Base-by-base conservation (phyloP, 2,888 invertebrate genomes). In the Nasonovia ribisnigri region DNA sequence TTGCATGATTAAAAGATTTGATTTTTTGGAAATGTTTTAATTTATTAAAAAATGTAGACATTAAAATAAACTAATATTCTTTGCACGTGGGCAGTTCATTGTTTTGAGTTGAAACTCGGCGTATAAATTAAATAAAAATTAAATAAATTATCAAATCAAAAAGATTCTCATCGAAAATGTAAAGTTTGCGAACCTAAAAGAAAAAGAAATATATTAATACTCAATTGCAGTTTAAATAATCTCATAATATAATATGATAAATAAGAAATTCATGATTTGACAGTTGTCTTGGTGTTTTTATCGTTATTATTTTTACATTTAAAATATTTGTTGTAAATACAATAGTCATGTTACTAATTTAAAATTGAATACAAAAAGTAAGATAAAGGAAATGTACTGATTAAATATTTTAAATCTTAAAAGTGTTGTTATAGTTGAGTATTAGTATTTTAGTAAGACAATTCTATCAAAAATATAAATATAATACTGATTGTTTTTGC, bases 81-180 rank as follows among this genome's bases (percentile, higher is more conserved):
- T 77, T 36, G 36, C 36, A 77, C 36, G 77, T 77, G 36, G 77
- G 0, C 20, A 77, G 36, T 36, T 77, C 36, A 77, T 36, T 77
- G 20, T 77, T n/a, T 77, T 77, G 2, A 36, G 36, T 77, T 36
- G 16, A 67, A 20, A 5, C 77, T 36, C 20, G 20, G 77, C 36
- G n/a, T 36, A 77, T 77, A 36, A 20, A 67, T 67, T 36, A 16
- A 36, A 77, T 77, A 5, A 36, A 77, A 77, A 36, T 77, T 4
- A 67, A 67, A n/a, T n/a, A 36, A 67, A 36, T n/a, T 67, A 67
- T 67, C n/a, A n/a, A 67, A 16, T 67, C n/a, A 77, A 91, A 84
- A 84, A 51, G 20, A 77, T 36, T 77, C n/a, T 77, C 77, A 77
- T 77, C 36, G 36, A 77, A 77, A 36, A 77, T 77, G 77, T 77